phyloP scores from a whole-genome alignment of 2,113 vertebrate species.

The Mesoclemmys tuberculata region DNA sequence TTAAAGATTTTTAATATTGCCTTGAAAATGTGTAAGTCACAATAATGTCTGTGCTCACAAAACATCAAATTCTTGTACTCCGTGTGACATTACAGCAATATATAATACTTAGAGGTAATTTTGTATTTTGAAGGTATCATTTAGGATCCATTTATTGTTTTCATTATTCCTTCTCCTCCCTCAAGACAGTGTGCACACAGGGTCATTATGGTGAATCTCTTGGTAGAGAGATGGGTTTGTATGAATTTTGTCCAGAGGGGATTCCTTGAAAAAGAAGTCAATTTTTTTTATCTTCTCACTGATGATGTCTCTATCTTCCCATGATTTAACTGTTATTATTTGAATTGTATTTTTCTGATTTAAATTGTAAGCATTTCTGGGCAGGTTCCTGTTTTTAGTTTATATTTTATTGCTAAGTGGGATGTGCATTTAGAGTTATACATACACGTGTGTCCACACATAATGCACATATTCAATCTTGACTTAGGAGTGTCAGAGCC shows the following conservation, averaged over 20 bases:
- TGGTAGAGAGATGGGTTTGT: neutral
- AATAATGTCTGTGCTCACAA: neutral
- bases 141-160: neutral
- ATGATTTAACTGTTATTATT: neutral
- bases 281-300: neutral
- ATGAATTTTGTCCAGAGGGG: neutral
- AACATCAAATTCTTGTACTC: neutral
- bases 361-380: neutral
- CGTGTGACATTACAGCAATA: neutral
- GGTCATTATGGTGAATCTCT: neutral
- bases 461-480: neutral
- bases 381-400: neutral
- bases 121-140: neutral
- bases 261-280: neutral
- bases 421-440: neutral
- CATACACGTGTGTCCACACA: neutral
- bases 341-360: neutral
- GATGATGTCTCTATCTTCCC: neutral
- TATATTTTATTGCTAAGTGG: neutral
- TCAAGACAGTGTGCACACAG: neutral
- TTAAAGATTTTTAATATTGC: neutral
- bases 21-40: neutral
- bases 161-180: neutral
- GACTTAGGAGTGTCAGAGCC: neutral
- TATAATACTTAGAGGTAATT: accelerated